Evolutionary conservation across 2,113 vertebrate species (phyloP).

Genomic region (Mormyrus iriodes): DNA sequence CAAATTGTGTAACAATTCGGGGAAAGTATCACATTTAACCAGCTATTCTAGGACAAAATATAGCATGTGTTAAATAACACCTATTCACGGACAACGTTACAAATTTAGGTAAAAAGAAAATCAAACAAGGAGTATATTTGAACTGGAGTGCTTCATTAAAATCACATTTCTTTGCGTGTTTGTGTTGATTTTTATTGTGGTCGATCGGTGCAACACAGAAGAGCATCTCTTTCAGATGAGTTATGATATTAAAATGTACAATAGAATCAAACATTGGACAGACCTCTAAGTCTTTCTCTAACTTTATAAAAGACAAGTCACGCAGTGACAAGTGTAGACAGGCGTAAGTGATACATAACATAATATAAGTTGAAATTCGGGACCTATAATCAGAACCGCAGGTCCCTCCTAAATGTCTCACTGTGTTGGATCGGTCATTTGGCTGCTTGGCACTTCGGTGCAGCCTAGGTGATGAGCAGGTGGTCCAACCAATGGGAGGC

Average conservation of each 20-base stretch:
- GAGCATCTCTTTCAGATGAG: background rate
- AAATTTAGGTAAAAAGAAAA: background rate
- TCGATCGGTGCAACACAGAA: background rate
- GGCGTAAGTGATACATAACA: background rate
- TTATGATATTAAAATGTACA: background rate
- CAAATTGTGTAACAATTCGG: background rate
- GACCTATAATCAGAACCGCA: background rate
- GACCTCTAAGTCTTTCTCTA: background rate
- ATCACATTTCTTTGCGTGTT: background rate
- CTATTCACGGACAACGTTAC: background rate
- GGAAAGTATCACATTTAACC: background rate
- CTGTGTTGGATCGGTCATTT: background rate
- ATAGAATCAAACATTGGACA: background rate
- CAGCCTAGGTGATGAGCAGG: background rate
- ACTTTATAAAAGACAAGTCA: background rate
- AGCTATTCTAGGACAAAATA: background rate
- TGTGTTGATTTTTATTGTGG: background rate
- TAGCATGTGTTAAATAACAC: background rate
- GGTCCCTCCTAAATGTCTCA: background rate
- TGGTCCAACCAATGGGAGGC: background rate
- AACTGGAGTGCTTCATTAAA: background rate
- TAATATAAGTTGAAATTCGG: background rate
- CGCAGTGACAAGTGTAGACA: background rate
- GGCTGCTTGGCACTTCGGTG: background rate
- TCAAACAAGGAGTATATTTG: background rate